Conservation (phyloP, 2,797 vertebrate species). For the Neopelma chrysocephalum region DNA sequence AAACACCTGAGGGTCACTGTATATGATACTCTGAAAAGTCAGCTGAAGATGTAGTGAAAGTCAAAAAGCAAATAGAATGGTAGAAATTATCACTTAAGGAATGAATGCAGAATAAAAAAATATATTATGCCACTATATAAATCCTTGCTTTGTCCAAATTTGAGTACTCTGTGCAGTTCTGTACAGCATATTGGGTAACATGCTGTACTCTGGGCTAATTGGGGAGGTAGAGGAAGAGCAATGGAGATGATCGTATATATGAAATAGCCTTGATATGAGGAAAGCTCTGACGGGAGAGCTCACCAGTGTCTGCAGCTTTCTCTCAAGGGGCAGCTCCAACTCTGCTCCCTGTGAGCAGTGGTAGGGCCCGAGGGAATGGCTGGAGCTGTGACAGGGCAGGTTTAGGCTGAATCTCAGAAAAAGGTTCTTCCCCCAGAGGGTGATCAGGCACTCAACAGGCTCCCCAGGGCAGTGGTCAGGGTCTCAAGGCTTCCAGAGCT, state of each 20-base stretch:
- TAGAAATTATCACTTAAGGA: background rate
- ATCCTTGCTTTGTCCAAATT: background rate
- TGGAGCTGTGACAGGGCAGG: background rate
- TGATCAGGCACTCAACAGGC: background rate
- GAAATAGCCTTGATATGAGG: background rate
- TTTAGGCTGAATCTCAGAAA: background rate
- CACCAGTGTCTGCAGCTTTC: background rate
- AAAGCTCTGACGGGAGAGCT: background rate
- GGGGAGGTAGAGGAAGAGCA: background rate
- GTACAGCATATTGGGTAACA: background rate
- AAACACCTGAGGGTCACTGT: background rate
- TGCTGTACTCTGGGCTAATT: background rate
- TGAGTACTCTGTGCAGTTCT: background rate
- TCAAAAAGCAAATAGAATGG: background rate
- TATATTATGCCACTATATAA: background rate
- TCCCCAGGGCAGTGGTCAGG: background rate
- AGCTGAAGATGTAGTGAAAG: background rate
- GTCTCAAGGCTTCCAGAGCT: background rate
- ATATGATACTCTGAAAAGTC: background rate
- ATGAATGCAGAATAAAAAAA: background rate
- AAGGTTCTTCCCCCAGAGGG: background rate
- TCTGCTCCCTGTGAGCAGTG: background rate
- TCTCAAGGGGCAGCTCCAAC: background rate
- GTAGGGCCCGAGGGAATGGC: background rate
- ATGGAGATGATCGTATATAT: background rate